Evolutionary conservation across 1,140 invertebrate species (phyloP).

Genomic region (Hormaphis cornu): DNA sequence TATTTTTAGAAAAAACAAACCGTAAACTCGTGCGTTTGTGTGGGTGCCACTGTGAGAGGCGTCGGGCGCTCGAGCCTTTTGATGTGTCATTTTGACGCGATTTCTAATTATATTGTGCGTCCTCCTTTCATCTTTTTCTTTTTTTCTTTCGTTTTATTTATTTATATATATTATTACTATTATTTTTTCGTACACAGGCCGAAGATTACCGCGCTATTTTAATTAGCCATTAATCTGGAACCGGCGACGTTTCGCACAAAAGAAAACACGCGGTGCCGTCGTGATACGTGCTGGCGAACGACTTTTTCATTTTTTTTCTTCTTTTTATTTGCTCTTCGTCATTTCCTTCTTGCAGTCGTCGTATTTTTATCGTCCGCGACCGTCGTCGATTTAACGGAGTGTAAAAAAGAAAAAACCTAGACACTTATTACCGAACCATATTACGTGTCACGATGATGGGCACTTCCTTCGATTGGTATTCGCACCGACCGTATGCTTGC

Average conservation of each 20-base stretch:
- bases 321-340: background rate
- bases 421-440: background rate
- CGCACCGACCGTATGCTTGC: too few relatives aligned
- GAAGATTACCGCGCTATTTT: slow-evolving; percentile 5
- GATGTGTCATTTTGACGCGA: slow-evolving; percentile 26
- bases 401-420: background rate
- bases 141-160: background rate
- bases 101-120: slow-evolving; percentile 21
- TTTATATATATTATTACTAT: too few relatives aligned
- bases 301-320: too few relatives aligned
- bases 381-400: slow-evolving; percentile 18
- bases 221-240: slow-evolving; percentile 30
- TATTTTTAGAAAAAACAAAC: slow-evolving; percentile 1
- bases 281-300: too few relatives aligned
- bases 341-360: background rate
- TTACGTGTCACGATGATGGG: background rate
- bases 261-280: background rate
- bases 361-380: slow-evolving; percentile 16
- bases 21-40: background rate
- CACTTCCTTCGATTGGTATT: too few relatives aligned
- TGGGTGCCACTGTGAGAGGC: background rate
- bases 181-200: background rate
- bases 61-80: background rate
- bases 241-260: slow-evolving; percentile 28
- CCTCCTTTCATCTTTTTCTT: slow-evolving; percentile 9